These are phyloP conservation scores for Psittacula derbiana DNA, from an alignment of 2,797 vertebrate species.

Conservation along the genomic window DNA sequence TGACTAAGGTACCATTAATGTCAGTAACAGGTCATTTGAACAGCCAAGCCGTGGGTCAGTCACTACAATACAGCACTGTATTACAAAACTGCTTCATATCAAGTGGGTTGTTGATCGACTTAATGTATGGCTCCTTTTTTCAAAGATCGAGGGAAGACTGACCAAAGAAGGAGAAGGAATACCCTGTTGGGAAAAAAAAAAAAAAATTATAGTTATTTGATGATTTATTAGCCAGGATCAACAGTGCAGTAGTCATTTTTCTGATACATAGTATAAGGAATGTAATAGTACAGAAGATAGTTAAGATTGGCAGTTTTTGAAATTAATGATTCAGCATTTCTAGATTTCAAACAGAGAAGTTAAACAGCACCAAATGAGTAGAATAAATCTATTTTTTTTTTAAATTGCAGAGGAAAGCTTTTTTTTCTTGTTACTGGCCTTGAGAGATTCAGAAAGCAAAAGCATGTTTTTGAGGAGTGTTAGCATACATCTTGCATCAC, in stretches of 20 bases:
- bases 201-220: background rate
- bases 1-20: constrained; percentile 71
- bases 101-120: constrained; percentile 95
- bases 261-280: background rate
- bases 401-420: background rate
- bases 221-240: background rate
- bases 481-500: background rate
- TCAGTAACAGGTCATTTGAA: constrained; percentile 57
- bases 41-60: constrained; percentile 51
- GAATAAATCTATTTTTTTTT: background rate
- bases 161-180: constrained; percentile 91
- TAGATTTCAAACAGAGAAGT: background rate
- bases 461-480: background rate
- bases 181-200: constrained; percentile 72
- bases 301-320: background rate
- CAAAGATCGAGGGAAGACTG: constrained; percentile 88
- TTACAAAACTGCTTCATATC: constrained; percentile 76
- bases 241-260: background rate
- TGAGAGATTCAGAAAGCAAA: background rate
- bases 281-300: background rate
- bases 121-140: constrained; percentile 92
- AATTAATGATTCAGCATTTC: background rate
- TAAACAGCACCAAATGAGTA: background rate
- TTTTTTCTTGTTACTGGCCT: background rate
- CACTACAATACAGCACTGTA: background rate